phyloP scores from a whole-genome alignment of 2,797 vertebrate species.

The Cirrhinus molitorella region DNA sequence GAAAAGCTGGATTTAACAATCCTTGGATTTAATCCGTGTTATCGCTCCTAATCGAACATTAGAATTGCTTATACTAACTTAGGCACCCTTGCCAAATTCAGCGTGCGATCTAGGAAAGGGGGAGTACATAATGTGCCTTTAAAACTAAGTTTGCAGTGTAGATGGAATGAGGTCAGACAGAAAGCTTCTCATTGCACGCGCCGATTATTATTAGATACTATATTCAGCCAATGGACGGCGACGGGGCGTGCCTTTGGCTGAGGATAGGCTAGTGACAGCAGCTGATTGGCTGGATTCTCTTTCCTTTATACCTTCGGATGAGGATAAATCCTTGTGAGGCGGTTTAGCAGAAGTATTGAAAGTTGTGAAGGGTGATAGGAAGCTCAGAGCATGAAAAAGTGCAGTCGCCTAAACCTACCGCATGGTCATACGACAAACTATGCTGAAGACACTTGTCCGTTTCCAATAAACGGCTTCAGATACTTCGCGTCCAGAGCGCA shows the following conservation, averaged over 20 bases:
- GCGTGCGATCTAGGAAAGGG: slow-evolving; percentile 65
- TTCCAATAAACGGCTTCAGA: slow-evolving; percentile 72
- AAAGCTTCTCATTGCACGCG: slow-evolving; percentile 97
- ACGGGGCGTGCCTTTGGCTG: slow-evolving; percentile 79
- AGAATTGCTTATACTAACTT: slow-evolving; percentile 36
- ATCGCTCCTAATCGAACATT: slow-evolving; percentile 34
- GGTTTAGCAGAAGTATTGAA: slow-evolving; percentile 64
- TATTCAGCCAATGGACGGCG: slow-evolving; percentile 85
- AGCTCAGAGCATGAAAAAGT: slow-evolving; percentile 86
- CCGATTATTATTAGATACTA: slow-evolving; percentile 92
- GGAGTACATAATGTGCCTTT: slow-evolving; percentile 75
- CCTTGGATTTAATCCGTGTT: slow-evolving; percentile 5
- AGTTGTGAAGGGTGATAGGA: slow-evolving; percentile 65
- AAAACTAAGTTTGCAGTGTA: slow-evolving; percentile 87
- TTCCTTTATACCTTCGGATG: slow-evolving; percentile 73
- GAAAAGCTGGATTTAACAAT: background rate
- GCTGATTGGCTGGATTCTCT: slow-evolving; percentile 81
- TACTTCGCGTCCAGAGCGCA: slow-evolving; percentile 66
- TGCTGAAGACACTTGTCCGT: slow-evolving; percentile 74
- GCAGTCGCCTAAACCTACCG: slow-evolving; percentile 81
- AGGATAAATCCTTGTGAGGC: slow-evolving; percentile 88
- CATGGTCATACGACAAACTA: slow-evolving; percentile 81
- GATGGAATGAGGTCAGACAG: slow-evolving; percentile 99
- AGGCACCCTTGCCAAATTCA: slow-evolving; percentile 60
- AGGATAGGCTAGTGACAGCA: slow-evolving; percentile 90